Percentiles rank a stretch among this genome's conserved stretches.
Conservation (phyloP, 2,888 invertebrate genomes). For the Sphaerophoria taeniata region DNA sequence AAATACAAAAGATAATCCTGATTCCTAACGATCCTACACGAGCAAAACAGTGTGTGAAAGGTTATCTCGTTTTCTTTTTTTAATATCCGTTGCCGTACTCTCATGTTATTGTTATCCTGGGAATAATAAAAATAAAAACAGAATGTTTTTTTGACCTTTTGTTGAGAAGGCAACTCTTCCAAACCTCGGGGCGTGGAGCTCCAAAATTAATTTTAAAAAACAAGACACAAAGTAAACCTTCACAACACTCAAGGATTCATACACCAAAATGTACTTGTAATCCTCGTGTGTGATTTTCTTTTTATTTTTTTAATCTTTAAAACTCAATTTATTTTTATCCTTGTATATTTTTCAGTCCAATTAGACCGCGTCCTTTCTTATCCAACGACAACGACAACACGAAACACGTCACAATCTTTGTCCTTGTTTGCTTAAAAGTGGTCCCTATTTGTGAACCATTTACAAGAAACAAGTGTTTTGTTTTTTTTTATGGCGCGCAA, state of each 20-base stretch:
- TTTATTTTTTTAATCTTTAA: constrained; percentile 10
- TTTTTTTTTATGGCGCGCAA: constrained; percentile 20
- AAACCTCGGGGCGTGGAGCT: neutral
- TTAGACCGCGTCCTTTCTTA: constrained; percentile 2
- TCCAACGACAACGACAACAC: neutral
- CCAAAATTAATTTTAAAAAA: constrained; percentile 21
- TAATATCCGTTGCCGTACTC: neutral
- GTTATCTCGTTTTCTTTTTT: neutral
- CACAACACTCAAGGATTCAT: neutral
- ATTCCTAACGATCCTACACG: constrained; percentile 6
- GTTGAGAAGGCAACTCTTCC: neutral
- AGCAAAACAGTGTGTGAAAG: neutral
- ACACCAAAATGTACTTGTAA: neutral
- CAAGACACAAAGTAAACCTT: neutral
- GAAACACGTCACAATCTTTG: neutral
- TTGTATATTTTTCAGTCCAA: neutral
- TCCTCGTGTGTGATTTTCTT: neutral
- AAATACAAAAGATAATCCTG: neutral
- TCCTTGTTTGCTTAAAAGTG: neutral
- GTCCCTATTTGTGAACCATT: neutral
- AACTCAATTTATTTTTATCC: constrained; percentile 26
- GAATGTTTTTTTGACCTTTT: constrained; percentile 22
- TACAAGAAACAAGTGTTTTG: neutral
- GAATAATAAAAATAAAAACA: constrained; percentile 6
- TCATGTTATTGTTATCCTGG: neutral